A percentile compares a stretch with the other conserved stretches of the same genome.
These are phyloP conservation scores for Spinus olivaceus DNA, from an alignment of 2,797 vertebrate genomes.

Conservation along the genomic window DNA sequence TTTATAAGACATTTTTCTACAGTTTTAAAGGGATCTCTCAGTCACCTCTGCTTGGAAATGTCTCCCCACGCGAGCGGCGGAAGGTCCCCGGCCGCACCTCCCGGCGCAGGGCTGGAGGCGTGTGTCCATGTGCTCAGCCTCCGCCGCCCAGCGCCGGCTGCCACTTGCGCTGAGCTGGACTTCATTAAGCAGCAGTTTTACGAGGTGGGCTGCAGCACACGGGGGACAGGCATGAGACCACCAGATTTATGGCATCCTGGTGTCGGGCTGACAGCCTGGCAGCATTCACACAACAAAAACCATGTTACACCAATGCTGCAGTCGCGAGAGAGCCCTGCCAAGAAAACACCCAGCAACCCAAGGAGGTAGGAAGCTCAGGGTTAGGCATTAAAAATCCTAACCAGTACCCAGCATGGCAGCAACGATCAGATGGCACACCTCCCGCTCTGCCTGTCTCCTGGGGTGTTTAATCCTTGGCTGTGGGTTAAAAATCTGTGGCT, in stretches of 20 bases:
- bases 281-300: constrained; percentile 25
- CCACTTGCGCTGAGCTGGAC: constrained; percentile 2
- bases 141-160: constrained; percentile 11
- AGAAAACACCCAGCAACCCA: background rate
- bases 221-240: constrained; percentile 47
- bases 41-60: background rate
- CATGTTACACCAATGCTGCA: background rate
- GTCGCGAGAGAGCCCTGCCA: fast-evolving
- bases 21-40: constrained; percentile 2
- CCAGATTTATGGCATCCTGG: constrained; percentile 56
- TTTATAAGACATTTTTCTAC: background rate
- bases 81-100: background rate
- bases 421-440: background rate
- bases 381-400: background rate
- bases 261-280: constrained; percentile 40
- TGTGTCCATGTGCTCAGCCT: background rate
- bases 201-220: constrained; percentile 54
- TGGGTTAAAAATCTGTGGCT: background rate
- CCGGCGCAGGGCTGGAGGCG: background rate
- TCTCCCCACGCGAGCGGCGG: background rate
- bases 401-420: background rate
- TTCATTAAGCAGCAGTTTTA: constrained; percentile 74
- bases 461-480: background rate
- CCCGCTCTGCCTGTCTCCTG: background rate
- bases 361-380: background rate